Base-by-base conservation (phyloP, 2,797 vertebrate species). In the Odontamblyopus lacepedii region DNA sequence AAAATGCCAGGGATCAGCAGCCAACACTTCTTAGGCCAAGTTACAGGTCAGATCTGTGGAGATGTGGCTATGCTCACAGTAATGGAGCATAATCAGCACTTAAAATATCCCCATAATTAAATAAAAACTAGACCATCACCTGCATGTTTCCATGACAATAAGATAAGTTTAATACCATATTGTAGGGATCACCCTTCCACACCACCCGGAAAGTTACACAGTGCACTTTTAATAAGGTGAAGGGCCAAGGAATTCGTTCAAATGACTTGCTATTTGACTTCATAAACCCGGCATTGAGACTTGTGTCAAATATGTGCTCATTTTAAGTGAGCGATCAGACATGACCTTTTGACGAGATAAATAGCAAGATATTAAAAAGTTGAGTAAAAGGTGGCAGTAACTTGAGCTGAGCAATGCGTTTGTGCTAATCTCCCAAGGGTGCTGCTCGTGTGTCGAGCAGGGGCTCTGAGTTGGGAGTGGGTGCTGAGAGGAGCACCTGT, bases 361-460 rank as follows among this genome's bases (percentile, higher is more conserved):
- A 78, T 59, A 67, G 18, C 41, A 63, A 72, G 76, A 76, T 68
- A 78, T 82, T 64, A 73, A 79, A 73, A 79, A 79, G 71, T 72
- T 74, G 70, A 74, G 23, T 29, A 67, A 85, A 80, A 78, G 76
- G 83, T 80, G 80, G 88, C 73, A 79, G 74, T 23, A 67, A 67
- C 75, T 82, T 83, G 73, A 81, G 87, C 86, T 87, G 76, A 83
- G 83, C 78, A 79, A 64, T 63, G 64, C 71, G 69, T 72, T 67
- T 5, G 50, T 71, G 70, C 82, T 82, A 78, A 80, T 84, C 73
- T 82, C 76, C 78, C 73, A 73, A 77, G 77, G 69, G 72, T 72
- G 48, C 41, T 59, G 78, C 69, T 78, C 64, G 50, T 71, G 48
- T 19, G 65, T 18, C 56, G 6, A 35, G 73, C 62, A 44, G 79